Evolutionary conservation across 2,797 vertebrate genomes (phyloP).

Genomic region (Helarctos malayanus): DNA sequence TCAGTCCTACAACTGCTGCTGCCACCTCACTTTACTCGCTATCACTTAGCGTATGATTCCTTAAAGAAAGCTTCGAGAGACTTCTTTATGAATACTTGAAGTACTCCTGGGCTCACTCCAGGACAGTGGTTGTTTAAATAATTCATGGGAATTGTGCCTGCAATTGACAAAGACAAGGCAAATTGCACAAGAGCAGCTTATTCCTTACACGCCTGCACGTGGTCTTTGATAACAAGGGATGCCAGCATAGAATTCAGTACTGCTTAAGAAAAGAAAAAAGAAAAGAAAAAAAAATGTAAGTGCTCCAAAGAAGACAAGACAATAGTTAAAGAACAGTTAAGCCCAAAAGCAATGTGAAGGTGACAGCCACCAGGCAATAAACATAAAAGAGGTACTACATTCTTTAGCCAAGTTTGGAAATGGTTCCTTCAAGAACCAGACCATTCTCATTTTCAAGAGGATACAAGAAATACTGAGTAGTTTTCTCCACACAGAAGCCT

Average conservation of each 20-base stretch:
- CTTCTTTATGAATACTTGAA: slow-evolving; percentile 58
- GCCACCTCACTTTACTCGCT: background rate
- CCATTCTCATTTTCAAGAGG: slow-evolving; percentile 42
- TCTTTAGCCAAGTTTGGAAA: slow-evolving; percentile 41
- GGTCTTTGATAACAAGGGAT: slow-evolving; percentile 56
- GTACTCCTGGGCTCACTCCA: slow-evolving; percentile 41
- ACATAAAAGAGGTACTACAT: slow-evolving; percentile 8
- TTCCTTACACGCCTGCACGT: background rate
- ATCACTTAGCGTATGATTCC: background rate
- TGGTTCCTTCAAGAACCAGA: background rate
- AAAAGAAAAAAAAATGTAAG: background rate
- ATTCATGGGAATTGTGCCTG: slow-evolving; percentile 58
- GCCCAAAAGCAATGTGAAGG: slow-evolving; percentile 16
- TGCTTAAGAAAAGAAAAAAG: background rate
- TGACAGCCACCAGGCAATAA: slow-evolving; percentile 2
- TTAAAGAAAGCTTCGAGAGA: slow-evolving; percentile 8
- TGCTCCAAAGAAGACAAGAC: background rate
- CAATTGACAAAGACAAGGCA: slow-evolving; percentile 60
- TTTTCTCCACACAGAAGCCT: slow-evolving; percentile 2
- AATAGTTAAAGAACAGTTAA: slow-evolving; percentile 69
- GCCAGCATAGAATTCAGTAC: slow-evolving; percentile 5
- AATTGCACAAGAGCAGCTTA: slow-evolving; percentile 43
- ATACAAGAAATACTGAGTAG: background rate
- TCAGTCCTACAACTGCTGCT: background rate
- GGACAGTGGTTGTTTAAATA: slow-evolving; percentile 63